Evolutionary conservation across 2,113 vertebrate genomes (phyloP).

Genomic region (Limnothrissa miodon): DNA sequence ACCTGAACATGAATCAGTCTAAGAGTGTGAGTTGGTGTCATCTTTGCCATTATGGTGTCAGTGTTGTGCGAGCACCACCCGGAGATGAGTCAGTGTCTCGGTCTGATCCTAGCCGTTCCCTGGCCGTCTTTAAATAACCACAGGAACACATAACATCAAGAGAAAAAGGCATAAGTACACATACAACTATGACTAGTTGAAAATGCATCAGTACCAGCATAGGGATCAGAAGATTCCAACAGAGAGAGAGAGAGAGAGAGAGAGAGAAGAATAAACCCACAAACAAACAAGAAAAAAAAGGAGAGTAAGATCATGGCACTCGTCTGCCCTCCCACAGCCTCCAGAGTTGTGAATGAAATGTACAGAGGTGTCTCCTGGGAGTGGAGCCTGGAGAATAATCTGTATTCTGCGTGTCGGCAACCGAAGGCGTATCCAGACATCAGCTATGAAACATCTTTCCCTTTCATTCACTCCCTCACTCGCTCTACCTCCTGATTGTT

Average conservation of each 20-base stretch:
- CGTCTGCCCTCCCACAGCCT: conserved; percentile 18
- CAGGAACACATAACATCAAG: not conserved
- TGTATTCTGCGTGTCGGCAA: conserved; percentile 34
- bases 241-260: not conserved
- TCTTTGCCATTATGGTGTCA: not conserved
- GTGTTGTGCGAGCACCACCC: not conserved
- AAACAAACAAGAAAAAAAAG: not conserved
- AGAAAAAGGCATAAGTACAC: not conserved
- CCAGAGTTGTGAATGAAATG: conserved; percentile 54
- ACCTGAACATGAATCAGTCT: not conserved
- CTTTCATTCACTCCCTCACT: not conserved
- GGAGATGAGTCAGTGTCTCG: not conserved
- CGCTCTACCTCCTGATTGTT: not conserved
- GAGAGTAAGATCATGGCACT: not conserved
- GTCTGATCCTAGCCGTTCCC: not conserved
- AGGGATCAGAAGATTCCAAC: not conserved
- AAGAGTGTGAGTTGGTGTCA: not conserved
- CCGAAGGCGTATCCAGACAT: conserved; percentile 37
- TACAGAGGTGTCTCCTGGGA: conserved; percentile 46
- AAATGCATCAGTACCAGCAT: not conserved
- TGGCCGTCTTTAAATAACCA: not conserved
- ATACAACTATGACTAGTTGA: not conserved
- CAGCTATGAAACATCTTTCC: conserved; percentile 10
- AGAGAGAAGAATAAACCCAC: not conserved
- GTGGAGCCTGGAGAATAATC: conserved; percentile 42